These are phyloP conservation scores for Streptopelia turtur DNA, from an alignment of 2,797 vertebrate genomes.

Conservation along the genomic window DNA sequence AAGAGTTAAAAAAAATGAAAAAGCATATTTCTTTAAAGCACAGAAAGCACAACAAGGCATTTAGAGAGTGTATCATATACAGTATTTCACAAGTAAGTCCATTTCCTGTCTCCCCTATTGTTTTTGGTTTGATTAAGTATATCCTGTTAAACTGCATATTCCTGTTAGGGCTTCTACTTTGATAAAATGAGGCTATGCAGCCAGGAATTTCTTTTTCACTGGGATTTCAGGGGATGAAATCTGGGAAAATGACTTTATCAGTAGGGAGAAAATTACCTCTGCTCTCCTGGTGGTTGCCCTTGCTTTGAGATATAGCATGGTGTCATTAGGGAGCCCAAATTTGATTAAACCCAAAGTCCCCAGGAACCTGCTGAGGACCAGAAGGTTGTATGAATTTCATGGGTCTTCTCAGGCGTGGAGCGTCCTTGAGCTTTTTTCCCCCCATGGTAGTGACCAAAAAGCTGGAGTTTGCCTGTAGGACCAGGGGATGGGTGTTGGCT, in stretches of 20 bases:
- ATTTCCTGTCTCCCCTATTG: constrained; percentile 83
- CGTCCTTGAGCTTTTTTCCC: background rate
- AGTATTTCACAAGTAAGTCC: constrained; percentile 79
- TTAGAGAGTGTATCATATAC: constrained; percentile 78
- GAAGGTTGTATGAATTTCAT: background rate
- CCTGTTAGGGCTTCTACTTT: constrained; percentile 77
- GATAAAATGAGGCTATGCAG: constrained; percentile 68
- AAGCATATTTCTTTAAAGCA: constrained; percentile 63
- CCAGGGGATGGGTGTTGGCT: accelerated
- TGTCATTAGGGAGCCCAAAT: background rate
- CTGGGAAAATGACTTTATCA: background rate
- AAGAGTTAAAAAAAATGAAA: constrained; percentile 26
- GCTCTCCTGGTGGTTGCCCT: background rate
- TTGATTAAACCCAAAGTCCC: background rate
- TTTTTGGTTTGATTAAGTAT: constrained; percentile 83
- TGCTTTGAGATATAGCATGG: background rate
- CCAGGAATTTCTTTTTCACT: background rate
- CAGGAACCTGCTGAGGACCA: background rate
- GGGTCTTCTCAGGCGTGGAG: background rate
- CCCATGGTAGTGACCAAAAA: background rate
- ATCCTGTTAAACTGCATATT: constrained; percentile 86
- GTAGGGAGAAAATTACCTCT: accelerated
- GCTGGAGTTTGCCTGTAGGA: background rate
- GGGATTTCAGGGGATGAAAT: background rate
- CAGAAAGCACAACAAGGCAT: constrained; percentile 54